Conservation (phyloP, 2,797 vertebrate genomes). For the Tokudaia muenninki region DNA sequence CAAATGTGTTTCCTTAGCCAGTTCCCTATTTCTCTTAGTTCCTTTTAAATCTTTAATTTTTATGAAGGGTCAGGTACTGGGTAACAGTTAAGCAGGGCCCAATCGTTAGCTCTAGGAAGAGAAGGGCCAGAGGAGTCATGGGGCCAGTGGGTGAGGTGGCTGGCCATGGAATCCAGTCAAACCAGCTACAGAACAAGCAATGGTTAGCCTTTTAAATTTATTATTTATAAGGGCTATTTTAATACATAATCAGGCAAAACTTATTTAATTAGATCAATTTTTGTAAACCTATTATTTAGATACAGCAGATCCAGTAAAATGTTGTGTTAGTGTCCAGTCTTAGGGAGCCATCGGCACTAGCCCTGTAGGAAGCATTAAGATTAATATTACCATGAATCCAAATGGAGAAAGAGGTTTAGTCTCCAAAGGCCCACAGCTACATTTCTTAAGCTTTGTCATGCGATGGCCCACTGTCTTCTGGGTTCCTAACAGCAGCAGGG, state of each 20-base stretch:
- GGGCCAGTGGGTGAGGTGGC: neutral
- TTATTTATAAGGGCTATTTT: neutral
- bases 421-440: neutral
- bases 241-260: neutral
- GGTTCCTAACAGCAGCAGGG: neutral
- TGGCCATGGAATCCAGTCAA: neutral
- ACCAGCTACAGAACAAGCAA: too few species aligned
- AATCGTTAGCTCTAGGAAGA: neutral
- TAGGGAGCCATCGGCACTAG: neutral
- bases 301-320: neutral
- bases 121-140: neutral
- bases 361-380: neutral
- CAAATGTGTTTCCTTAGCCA: too few species aligned
- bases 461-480: neutral
- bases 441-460: neutral
- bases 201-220: neutral
- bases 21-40: neutral
- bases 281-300: neutral
- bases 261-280: neutral
- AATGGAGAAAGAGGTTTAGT: neutral
- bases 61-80: neutral
- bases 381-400: neutral
- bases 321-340: neutral
- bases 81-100: neutral
- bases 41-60: constrained; percentile 11